These are phyloP conservation scores for Sphecodes monilicornis DNA, from an alignment of 2,888 invertebrate species.

Conservation along the genomic window DNA sequence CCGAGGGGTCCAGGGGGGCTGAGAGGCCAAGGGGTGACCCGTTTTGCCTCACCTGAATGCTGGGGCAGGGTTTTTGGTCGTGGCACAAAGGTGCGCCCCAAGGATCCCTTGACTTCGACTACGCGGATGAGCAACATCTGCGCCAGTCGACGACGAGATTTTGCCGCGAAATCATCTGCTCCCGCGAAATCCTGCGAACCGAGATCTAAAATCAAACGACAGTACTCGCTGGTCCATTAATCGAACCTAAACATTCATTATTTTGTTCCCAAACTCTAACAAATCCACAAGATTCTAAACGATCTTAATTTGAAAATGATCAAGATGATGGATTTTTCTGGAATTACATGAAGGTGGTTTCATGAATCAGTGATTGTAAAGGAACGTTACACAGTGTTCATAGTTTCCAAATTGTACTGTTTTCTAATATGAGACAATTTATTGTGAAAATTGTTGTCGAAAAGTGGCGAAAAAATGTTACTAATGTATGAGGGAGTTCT, in stretches of 20 bases:
- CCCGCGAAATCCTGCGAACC: not conserved
- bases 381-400: not conserved
- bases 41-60: slow-evolving; percentile 76
- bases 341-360: not conserved
- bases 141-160: slow-evolving; percentile 80
- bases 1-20: slow-evolving; percentile 57
- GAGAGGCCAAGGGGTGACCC: slow-evolving; percentile 71
- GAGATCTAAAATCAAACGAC: not conserved
- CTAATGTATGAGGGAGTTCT: too few relatives aligned
- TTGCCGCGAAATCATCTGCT: slow-evolving; percentile 71
- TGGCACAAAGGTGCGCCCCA: slow-evolving; percentile 76
- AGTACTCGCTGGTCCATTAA: not conserved
- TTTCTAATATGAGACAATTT: not conserved
- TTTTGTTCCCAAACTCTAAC: not conserved
- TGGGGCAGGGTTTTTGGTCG: slow-evolving; percentile 72
- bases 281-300: not conserved
- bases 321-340: not conserved
- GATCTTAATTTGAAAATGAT: not conserved
- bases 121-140: slow-evolving; percentile 80
- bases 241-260: not conserved
- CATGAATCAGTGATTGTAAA: not conserved
- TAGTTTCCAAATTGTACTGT: not conserved
- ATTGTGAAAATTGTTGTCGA: not conserved
- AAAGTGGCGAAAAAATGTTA: too few relatives aligned
- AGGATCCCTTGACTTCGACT: slow-evolving; percentile 80